Evolutionary conservation across 2,888 invertebrate species (phyloP).

Genomic region (Labia minor): DNA sequence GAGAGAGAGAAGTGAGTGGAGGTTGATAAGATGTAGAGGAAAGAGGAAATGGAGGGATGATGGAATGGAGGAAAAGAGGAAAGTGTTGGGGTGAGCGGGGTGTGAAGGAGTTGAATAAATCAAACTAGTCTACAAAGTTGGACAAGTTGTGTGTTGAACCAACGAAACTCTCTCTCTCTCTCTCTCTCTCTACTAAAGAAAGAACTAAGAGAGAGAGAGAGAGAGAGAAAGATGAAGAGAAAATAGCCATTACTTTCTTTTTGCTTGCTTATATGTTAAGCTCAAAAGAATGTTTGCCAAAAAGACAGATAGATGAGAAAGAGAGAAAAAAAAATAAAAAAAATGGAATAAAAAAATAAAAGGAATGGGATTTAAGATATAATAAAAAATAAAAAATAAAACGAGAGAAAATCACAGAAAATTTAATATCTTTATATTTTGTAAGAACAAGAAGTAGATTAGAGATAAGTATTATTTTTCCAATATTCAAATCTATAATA

Average conservation of each 20-base stretch:
- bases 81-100: not conserved
- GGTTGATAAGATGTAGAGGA: no score
- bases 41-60: no score
- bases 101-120: not conserved
- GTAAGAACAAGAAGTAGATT: no score
- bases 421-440: no score
- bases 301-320: not conserved
- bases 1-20: no score
- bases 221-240: not conserved
- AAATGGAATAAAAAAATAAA: not conserved
- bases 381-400: not conserved
- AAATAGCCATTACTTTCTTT: slow-evolving; percentile 1
- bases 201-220: not conserved
- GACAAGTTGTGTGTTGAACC: not conserved
- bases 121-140: slow-evolving; percentile 5
- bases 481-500: no score
- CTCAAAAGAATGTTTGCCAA: no score
- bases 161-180: no score
- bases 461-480: no score
- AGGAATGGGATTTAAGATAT: not conserved
- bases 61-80: not conserved
- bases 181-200: no score
- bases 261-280: not conserved
- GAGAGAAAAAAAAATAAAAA: not conserved
- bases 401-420: not conserved